phyloP scores from a whole-genome alignment of 2,888 invertebrate species.

The Cybosia mesomella region DNA sequence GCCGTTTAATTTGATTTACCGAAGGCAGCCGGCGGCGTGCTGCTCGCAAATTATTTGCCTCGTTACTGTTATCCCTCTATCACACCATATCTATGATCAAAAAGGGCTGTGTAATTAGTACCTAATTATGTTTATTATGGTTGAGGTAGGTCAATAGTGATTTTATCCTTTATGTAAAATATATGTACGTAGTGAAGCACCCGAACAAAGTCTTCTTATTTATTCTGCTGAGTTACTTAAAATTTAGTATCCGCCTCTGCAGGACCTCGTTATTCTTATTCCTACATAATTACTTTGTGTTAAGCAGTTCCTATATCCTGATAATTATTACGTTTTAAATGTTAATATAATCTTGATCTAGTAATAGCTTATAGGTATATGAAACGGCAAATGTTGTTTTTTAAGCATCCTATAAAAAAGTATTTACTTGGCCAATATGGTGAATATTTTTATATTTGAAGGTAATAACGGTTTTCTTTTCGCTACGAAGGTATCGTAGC shows the following conservation, averaged over 20 bases:
- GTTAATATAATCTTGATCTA: neutral
- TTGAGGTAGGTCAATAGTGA: neutral
- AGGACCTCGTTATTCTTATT: neutral
- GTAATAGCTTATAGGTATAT: neutral
- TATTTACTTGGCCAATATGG: no score
- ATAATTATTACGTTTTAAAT: neutral
- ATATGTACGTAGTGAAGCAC: neutral
- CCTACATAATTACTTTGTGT: neutral
- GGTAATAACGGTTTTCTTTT: neutral
- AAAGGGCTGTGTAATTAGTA: constrained; percentile 11
- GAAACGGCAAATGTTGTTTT: neutral
- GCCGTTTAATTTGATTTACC: constrained; percentile 69
- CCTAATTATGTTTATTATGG: neutral
- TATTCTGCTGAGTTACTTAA: neutral
- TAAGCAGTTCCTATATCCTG: constrained; percentile 1
- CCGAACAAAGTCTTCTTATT: no score
- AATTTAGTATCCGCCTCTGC: neutral
- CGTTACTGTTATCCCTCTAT: constrained; percentile 28
- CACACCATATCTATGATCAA: constrained; percentile 2
- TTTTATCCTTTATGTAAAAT: neutral
- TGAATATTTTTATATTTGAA: neutral
- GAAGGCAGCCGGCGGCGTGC: constrained; percentile 40
- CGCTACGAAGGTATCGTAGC: neutral
- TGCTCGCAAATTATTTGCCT: constrained; percentile 56
- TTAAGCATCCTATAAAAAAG: neutral